Base-by-base conservation (phyloP, 1,140 invertebrate species). In the Drosophila rhopaloa region DNA sequence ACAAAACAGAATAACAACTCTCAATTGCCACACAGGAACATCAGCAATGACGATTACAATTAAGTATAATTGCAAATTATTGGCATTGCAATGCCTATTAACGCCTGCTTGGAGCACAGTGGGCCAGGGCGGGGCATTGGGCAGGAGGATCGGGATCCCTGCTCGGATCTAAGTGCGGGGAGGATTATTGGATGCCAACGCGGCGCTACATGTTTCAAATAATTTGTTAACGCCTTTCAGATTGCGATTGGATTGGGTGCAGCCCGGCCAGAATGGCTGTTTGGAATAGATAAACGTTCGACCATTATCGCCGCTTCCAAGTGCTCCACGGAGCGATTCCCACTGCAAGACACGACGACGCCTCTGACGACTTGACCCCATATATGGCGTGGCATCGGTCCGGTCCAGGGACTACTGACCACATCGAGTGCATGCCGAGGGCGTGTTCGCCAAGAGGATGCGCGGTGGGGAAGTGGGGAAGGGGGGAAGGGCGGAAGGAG, bases 41-140 rank as follows among this genome's bases (percentile, higher is more conserved):
- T 51, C 58, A 63, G 65, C 76, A 55, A 70, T 84, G 58, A 79
- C 79, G 68, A 86, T 83, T 73, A 79, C 83, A 82, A 86, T 86
- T 86, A 86, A 88, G 67, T 88, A 76, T 86, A 86, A 86, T 86
- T 88, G 83, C 83, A 79, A 88, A 88, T 86, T 86, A 89, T 86
- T 88, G 79, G 80, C 83, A 86, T 86, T 70, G 76, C 83, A 86
- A 81, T 81, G 79, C 83, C 79, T 88, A 89, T 86, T 86, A 83
- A 83, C 83, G 83, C 83, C 83, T 86, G 79, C 83, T 85, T 70
- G 54, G 37, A 38, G 9, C 32, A 35, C 47, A 47, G 41, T 32
- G 29, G 68, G n/a, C 48, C 9, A 16, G 32, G 41, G 16, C 9
- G 57, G 54, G 19, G 24, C 24, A 24, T 24, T 24, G 24, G 24